phyloP scores from a whole-genome alignment of 2,797 vertebrate species.

The Cygnus olor region DNA sequence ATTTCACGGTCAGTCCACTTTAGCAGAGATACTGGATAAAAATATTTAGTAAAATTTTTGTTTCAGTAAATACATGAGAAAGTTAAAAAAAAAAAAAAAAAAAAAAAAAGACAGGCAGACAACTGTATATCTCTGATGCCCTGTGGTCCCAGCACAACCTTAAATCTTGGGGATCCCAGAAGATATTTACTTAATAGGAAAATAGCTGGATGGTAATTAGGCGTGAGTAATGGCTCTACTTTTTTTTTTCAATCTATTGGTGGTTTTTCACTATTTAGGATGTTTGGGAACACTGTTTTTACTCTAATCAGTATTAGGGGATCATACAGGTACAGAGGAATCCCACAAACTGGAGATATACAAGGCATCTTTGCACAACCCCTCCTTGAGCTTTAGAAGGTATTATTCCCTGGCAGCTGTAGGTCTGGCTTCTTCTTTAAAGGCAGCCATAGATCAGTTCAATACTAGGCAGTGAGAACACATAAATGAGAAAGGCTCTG shows the following conservation, averaged over 20 bases:
- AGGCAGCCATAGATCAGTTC: neutral
- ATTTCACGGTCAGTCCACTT: neutral
- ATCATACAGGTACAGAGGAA: neutral
- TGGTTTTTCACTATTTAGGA: neutral
- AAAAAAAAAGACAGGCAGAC: neutral
- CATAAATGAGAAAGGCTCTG: neutral
- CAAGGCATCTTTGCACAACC: neutral
- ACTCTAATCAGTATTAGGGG: slow-evolving; percentile 5
- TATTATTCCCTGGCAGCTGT: neutral
- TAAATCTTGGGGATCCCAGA: neutral
- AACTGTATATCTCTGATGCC: neutral
- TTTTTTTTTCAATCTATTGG: neutral
- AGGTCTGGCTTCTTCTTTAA: neutral
- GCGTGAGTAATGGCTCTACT: neutral
- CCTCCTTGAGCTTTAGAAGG: neutral
- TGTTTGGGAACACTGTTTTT: neutral
- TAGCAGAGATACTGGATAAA: neutral
- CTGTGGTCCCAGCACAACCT: neutral
- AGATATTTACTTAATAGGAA: neutral
- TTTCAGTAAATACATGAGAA: neutral
- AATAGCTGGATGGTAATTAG: neutral
- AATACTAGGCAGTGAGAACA: neutral
- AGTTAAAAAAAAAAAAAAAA: neutral
- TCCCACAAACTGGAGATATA: neutral
- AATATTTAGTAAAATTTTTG: neutral